Evolutionary conservation across 2,888 invertebrate genomes (phyloP).

Genomic region (Cynaeus angustus): DNA sequence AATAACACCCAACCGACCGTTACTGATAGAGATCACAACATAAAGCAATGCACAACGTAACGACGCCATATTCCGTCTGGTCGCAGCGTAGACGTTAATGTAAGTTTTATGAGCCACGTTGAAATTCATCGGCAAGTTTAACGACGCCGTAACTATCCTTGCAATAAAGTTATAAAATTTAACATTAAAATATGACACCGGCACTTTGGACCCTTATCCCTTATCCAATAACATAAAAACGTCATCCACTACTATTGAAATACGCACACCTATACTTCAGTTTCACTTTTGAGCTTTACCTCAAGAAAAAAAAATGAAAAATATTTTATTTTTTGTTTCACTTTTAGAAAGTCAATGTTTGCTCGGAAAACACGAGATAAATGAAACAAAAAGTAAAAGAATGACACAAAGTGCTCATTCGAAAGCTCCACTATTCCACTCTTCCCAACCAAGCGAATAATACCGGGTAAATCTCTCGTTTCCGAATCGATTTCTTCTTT

Average conservation of each 20-base stretch:
- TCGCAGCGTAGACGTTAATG: slow-evolving; percentile 36
- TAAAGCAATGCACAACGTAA: slow-evolving; percentile 45
- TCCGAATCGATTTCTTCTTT: slow-evolving; percentile 9
- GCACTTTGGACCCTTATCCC: neutral
- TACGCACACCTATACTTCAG: too few relatives aligned
- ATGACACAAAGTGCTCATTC: neutral
- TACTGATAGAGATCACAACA: slow-evolving; percentile 44
- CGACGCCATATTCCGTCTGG: slow-evolving; percentile 42
- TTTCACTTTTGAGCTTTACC: too few relatives aligned
- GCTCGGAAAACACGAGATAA: neutral
- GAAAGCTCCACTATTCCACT: neutral
- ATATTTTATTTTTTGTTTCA: neutral
- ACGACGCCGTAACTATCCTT: slow-evolving; percentile 40
- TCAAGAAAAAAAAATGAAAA: too few relatives aligned
- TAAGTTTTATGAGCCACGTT: slow-evolving; percentile 44
- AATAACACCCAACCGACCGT: slow-evolving; percentile 27
- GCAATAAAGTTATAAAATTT: slow-evolving; percentile 46
- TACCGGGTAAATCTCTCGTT: slow-evolving; percentile 14
- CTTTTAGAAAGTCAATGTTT: neutral
- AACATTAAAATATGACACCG: slow-evolving; percentile 24
- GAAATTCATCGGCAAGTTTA: slow-evolving; percentile 46
- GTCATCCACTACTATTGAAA: too few relatives aligned
- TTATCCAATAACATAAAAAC: neutral
- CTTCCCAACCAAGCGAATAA: slow-evolving; percentile 6
- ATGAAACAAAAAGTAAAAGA: neutral